Evolutionary conservation across 2,888 invertebrate species (phyloP), one percentile per base, ranked within the genome.

Genomic region (Sympetrum striolatum): DNA sequence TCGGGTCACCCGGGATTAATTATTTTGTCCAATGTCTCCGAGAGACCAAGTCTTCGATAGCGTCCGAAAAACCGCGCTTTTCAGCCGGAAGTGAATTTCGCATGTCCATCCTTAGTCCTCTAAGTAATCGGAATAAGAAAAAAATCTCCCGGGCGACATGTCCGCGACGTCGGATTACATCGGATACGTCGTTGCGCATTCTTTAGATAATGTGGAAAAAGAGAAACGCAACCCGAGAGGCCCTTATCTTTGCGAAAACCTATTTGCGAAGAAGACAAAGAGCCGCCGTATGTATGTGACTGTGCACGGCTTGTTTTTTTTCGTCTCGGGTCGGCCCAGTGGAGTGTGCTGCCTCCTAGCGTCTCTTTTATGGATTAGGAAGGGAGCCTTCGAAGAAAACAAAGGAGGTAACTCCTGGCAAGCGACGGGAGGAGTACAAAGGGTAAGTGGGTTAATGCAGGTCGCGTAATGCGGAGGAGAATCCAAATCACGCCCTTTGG

Each of bases 401-500:
- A 48, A 86, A 64, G 60, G 81, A 15, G 18, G 60, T 60, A 39
- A 39, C 60, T 86, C 60, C 58, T 60, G 60, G 58, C 37, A 60
- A 37, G 82, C 39, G 80, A 14, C 39, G 82, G 4, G 39, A 14
- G 37, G 35, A 25, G 60, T n/a, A n/a, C 37, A 60, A 86, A 86
- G 86, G 6, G 60, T 86, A 82, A 82, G 86, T 86, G 64, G 86
- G 86, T 39, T 86, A 86, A 86, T 86, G 60, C 86, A 86, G 39
- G 86, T 60, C 86, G 86, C 60, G 86, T 64, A 58, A 82, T 58
- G 35, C 39, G n/a, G 60, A n/a, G 37, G 25, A 12, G 31, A n/a
- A 31, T 73, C 73, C 31, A 73, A 73, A 73, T 73, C 73, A 73
- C 73, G 73, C 73, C 53, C 53, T 44, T 8, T 44, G 44, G 10